A percentile compares a stretch with the other conserved stretches of the same genome.
phyloP scores from a whole-genome alignment of 2,113 vertebrate species.

The Cathartes aura region DNA sequence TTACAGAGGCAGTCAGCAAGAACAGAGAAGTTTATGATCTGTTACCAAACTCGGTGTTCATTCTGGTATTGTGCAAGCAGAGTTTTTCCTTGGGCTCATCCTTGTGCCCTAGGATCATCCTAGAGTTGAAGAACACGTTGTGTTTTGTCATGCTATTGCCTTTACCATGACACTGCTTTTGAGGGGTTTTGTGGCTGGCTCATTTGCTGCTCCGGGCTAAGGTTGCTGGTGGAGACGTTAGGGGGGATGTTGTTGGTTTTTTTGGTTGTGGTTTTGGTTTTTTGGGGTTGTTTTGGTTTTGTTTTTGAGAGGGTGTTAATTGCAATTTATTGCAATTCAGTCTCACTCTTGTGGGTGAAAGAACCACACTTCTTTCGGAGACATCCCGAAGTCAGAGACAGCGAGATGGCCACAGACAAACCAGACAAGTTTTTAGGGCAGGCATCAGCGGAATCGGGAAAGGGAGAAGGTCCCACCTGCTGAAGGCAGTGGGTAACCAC shows the following conservation, averaged over 20 bases:
- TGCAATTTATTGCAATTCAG: neutral
- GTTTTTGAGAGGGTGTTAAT: neutral
- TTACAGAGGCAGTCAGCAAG: neutral
- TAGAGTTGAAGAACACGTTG: neutral
- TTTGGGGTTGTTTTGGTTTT: accelerated
- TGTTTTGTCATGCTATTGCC: neutral
- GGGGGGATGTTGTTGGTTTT: neutral
- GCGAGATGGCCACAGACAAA: neutral
- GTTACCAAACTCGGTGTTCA: neutral
- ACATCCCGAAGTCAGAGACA: neutral
- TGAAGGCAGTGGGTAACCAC: neutral
- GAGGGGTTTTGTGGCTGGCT: neutral
- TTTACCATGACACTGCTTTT: neutral
- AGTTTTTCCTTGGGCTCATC: neutral
- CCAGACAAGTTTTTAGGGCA: neutral
- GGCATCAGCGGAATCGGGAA: neutral
- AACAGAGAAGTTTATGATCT: neutral
- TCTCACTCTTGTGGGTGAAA: neutral
- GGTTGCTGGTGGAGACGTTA: neutral
- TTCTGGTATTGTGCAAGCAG: neutral
- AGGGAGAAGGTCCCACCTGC: neutral
- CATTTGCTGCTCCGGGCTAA: neutral
- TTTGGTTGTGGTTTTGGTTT: neutral
- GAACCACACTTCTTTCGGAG: neutral
- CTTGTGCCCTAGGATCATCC: neutral